A percentile compares a stretch with the other conserved stretches of the same genome.
These are phyloP conservation scores for Nebria ingens DNA, from an alignment of 1,140 invertebrate species.

Conservation along the genomic window DNA sequence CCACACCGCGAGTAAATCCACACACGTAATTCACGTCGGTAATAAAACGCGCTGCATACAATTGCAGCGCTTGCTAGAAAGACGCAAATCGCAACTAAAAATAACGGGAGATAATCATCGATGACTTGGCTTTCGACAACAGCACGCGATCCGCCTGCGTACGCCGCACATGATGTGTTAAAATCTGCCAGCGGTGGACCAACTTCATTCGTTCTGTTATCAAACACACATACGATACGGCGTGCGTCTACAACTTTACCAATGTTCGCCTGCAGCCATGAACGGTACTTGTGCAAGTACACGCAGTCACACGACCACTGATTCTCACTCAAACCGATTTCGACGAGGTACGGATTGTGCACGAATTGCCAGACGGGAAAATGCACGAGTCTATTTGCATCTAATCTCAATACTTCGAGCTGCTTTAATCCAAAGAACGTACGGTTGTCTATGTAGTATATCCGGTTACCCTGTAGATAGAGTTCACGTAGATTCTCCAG, in stretches of 20 bases:
- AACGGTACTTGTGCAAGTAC: slow-evolving; percentile 63
- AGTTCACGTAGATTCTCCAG: slow-evolving; percentile 71
- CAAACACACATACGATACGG: slow-evolving; percentile 55
- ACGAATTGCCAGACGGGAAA: slow-evolving; percentile 68
- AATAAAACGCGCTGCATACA: slow-evolving; percentile 65
- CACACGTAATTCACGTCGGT: slow-evolving; percentile 69
- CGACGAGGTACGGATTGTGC: slow-evolving; percentile 64
- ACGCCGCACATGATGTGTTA: slow-evolving; percentile 55
- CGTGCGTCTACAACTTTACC: slow-evolving; percentile 62
- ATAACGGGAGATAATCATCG: slow-evolving; percentile 66
- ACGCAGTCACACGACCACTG: slow-evolving; percentile 84
- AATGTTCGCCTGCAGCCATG: slow-evolving; percentile 61
- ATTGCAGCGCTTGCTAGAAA: slow-evolving; percentile 60
- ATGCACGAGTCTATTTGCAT: slow-evolving; percentile 71
- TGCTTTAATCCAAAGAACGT: slow-evolving; percentile 72
- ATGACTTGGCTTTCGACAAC: slow-evolving; percentile 64
- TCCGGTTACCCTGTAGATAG: slow-evolving; percentile 79
- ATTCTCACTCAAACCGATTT: slow-evolving; percentile 71
- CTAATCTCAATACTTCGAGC: slow-evolving; percentile 72
- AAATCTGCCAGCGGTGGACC: slow-evolving; percentile 52
- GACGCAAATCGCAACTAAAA: slow-evolving; percentile 61
- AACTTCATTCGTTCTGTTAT: slow-evolving; percentile 48
- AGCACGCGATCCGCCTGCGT: slow-evolving; percentile 49
- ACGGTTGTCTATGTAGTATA: slow-evolving; percentile 71
- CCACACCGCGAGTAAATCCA: slow-evolving; percentile 84